Evolutionary conservation across 1,140 invertebrate genomes (phyloP), one percentile per base, ranked within the genome.

Genomic region (Lysiphlebus fabarum): DNA sequence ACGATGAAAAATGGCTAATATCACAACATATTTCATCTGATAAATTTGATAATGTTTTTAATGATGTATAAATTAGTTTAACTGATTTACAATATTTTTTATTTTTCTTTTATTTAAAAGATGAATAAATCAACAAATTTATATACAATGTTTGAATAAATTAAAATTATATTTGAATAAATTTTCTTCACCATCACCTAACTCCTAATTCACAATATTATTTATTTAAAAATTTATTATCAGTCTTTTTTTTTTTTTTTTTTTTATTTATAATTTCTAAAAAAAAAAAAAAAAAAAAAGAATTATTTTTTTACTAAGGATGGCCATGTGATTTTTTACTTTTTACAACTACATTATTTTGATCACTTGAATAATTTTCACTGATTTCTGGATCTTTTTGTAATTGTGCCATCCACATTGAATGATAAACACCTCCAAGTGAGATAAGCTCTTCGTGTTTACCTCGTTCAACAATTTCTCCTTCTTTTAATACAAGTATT

Each of bases 341-440:
- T 41, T 12, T 40, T n/a, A 49, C n/a, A 45, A 12, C 10, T 7
- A 12, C 14, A 8, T 53, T 43, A 9, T 37, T 44, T 44, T 64
- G 60, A 7, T 63, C 17, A 7, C 6, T 12, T 0, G 37, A 7
- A 9, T 17, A 2, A 10, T 58, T 42, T 6, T 43, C 26, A 11
- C 17, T 26, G 17, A 9, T n/a, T 9, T 78, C 70, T 36, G 81
- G 74, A 56, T 84, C 74, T 62, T 86, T 89, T 66, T 88, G 85
- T 1, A 90, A 72, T 67, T 95, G 92, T 64, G 92, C 86, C 58
- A 89, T 83, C 93, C 93, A 95, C 92, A 95, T 95, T n/a, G 86
- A 82, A 9, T 87, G 82, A 79, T 95, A 95, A 54, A 87, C 71
- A 6, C 89, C 90, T 59, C 81, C 83, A 17, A 79, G 71, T 0